A percentile compares a stretch with the other conserved stretches of the same genome.
Evolutionary conservation across 92 coral and sea anemone genomes (phyloP).

Genomic region (Siderastrea siderea): DNA sequence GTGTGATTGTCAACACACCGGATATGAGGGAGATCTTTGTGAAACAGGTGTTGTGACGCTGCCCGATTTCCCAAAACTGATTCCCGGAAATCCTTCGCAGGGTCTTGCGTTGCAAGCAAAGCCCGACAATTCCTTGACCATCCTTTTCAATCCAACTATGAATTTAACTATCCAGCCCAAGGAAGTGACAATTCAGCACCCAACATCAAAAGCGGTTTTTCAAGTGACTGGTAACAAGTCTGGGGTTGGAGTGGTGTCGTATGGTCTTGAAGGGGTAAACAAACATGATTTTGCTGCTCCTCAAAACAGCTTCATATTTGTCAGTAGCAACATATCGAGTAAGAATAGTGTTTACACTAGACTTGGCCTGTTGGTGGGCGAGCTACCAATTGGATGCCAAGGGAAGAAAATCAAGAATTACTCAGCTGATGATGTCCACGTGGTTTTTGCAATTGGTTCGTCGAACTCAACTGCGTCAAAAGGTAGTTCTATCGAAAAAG

Average conservation of each 20-base stretch:
- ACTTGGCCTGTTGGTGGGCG: background rate
- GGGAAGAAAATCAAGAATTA: background rate
- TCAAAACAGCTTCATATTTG: background rate
- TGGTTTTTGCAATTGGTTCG: background rate
- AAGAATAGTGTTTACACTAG: background rate
- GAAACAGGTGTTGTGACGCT: constrained; percentile 56
- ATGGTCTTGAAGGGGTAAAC: constrained; percentile 44
- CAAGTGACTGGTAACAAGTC: constrained; percentile 39
- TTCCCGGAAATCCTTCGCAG: constrained; percentile 28
- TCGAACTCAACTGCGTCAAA: constrained; percentile 39
- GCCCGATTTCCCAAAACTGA: constrained; percentile 67
- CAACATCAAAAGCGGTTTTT: constrained; percentile 44
- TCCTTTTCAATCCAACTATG: constrained; percentile 44
- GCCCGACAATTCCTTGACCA: constrained; percentile 51
- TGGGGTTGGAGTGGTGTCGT: constrained; percentile 64
- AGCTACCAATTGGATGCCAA: constrained; percentile 57
- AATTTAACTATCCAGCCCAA: constrained; percentile 42
- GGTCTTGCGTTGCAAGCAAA: constrained; percentile 40
- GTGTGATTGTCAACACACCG: constrained; percentile 72
- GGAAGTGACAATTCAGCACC: constrained; percentile 36
- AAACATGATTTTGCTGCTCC: constrained; percentile 24
- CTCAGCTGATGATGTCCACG: background rate
- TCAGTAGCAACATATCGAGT: background rate
- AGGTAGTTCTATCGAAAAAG: constrained; percentile 21
- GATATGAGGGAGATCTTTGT: constrained; percentile 66